Evolutionary conservation across 2,113 vertebrate species (phyloP).

Genomic region (Hassar affinis): DNA sequence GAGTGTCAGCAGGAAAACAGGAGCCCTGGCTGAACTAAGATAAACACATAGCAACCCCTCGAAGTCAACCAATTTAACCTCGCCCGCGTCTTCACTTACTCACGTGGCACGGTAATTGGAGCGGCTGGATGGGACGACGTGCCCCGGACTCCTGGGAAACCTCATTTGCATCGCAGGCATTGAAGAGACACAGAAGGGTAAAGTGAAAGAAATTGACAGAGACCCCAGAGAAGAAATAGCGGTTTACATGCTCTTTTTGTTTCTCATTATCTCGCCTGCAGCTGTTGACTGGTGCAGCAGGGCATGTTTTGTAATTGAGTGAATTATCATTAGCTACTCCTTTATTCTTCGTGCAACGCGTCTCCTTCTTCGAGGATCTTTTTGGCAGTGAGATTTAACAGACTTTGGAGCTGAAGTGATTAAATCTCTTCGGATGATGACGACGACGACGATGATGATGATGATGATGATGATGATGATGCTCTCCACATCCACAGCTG

Average conservation of each 20-base stretch:
- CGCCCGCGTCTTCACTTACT: constrained; percentile 18
- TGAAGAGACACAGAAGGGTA: constrained; percentile 7
- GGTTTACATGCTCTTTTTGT: constrained; percentile 40
- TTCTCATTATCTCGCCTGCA: constrained; percentile 52
- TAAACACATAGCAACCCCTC: constrained; percentile 20
- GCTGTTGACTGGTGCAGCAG: constrained; percentile 60
- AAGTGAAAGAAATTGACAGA: constrained; percentile 10
- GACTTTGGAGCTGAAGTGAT: constrained; percentile 53
- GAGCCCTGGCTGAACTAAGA: constrained; percentile 20
- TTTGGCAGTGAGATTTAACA: constrained; percentile 40
- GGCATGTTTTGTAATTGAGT: constrained; percentile 66
- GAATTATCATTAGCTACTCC: constrained; percentile 58
- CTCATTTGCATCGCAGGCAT: constrained; percentile 29
- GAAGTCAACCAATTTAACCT: constrained; percentile 34
- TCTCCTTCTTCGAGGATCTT: constrained; percentile 9
- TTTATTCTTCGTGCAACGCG: constrained; percentile 41
- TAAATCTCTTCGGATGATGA: constrained; percentile 42
- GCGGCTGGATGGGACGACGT: constrained; percentile 27
- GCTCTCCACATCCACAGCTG: constrained; percentile 42
- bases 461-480: constrained; percentile 44
- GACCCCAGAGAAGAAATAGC: constrained; percentile 34
- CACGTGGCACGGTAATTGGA: constrained; percentile 41
- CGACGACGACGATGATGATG: constrained; percentile 37
- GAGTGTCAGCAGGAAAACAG: constrained; percentile 15
- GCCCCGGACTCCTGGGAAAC: constrained; percentile 25